Evolutionary conservation across 2,797 vertebrate species (phyloP).

Genomic region (Salmo trutta): DNA sequence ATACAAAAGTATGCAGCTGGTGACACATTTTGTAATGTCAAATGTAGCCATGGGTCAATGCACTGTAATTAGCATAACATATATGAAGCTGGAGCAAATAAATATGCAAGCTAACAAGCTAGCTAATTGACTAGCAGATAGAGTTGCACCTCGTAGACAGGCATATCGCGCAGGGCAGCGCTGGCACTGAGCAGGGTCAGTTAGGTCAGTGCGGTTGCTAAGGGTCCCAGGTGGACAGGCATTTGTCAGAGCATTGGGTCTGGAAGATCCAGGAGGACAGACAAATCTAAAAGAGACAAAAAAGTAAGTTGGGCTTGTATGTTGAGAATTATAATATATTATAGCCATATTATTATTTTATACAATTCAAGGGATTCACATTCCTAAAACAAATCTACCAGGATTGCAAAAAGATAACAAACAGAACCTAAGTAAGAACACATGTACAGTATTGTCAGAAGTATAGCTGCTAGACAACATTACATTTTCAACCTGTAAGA

Average conservation of each 20-base stretch:
- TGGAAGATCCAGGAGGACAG: slow-evolving; percentile 82
- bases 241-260: slow-evolving; percentile 74
- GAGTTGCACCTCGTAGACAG: slow-evolving; percentile 79
- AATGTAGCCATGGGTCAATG: too few species aligned
- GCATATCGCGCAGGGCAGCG: slow-evolving; percentile 79
- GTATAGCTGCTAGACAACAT: not conserved
- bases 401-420: not conserved
- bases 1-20: not conserved
- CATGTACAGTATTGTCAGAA: not conserved
- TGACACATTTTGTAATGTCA: not conserved
- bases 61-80: not conserved
- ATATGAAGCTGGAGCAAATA: not conserved
- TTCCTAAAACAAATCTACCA: not conserved
- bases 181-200: slow-evolving; percentile 85
- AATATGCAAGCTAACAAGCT: not conserved
- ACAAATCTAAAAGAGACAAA: slow-evolving; percentile 65
- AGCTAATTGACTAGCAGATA: not conserved
- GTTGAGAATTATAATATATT: not conserved
- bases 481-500: not conserved
- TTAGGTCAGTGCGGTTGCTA: slow-evolving; percentile 76
- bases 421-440: not conserved
- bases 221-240: slow-evolving; percentile 84
- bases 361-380: not conserved
- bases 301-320: not conserved
- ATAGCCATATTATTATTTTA: not conserved